phyloP scores from a whole-genome alignment of 2,113 vertebrate genomes.

The Centropristis striata region DNA sequence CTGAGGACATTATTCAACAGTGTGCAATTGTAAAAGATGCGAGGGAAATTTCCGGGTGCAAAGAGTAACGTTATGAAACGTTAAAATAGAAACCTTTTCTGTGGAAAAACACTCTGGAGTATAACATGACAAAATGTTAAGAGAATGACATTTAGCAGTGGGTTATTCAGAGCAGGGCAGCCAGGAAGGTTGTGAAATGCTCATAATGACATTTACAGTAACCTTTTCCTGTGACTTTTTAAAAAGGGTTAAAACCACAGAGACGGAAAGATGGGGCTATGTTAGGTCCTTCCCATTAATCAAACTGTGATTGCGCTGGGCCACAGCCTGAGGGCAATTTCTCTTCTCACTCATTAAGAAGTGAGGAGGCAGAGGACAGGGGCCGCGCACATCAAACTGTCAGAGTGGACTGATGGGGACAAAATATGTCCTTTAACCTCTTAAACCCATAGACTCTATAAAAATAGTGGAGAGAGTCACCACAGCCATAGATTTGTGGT shows the following conservation, averaged over 20 bases:
- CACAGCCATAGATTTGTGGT: too few relatives aligned
- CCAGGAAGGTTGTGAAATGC: slow-evolving; percentile 57
- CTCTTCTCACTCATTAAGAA: slow-evolving; percentile 57
- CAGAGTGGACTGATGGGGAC: slow-evolving; percentile 28
- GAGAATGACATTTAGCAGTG: slow-evolving; percentile 76
- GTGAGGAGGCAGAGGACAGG: slow-evolving; percentile 9
- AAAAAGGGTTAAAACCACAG: slow-evolving; percentile 81
- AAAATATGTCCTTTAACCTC: slow-evolving; percentile 35
- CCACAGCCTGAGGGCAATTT: slow-evolving; percentile 51
- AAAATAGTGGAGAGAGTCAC: too few relatives aligned
- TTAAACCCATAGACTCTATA: not conserved
- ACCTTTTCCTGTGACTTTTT: slow-evolving; percentile 80
- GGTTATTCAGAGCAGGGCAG: slow-evolving; percentile 52
- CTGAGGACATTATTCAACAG: slow-evolving; percentile 54
- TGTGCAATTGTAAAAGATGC: slow-evolving; percentile 42
- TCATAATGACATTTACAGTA: slow-evolving; percentile 77
- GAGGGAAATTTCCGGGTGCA: slow-evolving; percentile 1
- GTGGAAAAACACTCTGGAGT: slow-evolving; percentile 46
- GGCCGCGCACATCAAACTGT: slow-evolving; percentile 13
- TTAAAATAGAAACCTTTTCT: slow-evolving; percentile 53
- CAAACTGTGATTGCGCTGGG: slow-evolving; percentile 63
- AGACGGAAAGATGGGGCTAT: slow-evolving; percentile 60
- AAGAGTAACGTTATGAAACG: slow-evolving; percentile 35
- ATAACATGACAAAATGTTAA: slow-evolving; percentile 61
- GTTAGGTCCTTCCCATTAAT: slow-evolving; percentile 74